Evolutionary conservation across 1,140 invertebrate genomes (phyloP).

Genomic region (Lordiphosa stackelbergi): DNA sequence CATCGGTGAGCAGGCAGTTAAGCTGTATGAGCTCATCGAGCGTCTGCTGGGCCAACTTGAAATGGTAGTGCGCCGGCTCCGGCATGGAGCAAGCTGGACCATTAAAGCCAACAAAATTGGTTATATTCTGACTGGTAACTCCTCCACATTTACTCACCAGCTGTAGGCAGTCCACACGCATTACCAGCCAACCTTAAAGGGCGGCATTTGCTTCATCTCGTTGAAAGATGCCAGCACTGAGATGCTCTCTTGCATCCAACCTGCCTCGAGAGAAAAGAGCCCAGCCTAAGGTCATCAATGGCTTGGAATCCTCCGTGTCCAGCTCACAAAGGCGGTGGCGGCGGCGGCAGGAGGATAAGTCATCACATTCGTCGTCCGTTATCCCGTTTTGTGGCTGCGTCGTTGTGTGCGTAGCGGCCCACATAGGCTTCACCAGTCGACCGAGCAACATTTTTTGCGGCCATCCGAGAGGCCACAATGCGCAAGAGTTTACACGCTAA

Average conservation of each 20-base stretch:
- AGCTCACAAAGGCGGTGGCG: neutral
- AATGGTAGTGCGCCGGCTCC: slow-evolving; percentile 88
- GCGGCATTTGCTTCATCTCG: slow-evolving; percentile 78
- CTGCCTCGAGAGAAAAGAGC: slow-evolving; percentile 91
- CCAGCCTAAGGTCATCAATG: slow-evolving; percentile 81
- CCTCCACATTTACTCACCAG: slow-evolving; percentile 79
- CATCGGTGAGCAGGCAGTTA: slow-evolving; percentile 20
- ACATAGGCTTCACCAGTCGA: slow-evolving; percentile 50
- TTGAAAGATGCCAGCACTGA: slow-evolving; percentile 82
- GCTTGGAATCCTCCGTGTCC: slow-evolving; percentile 29
- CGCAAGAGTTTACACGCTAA: slow-evolving; percentile 83
- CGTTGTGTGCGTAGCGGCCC: slow-evolving; percentile 8
- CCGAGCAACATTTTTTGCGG: slow-evolving; percentile 51
- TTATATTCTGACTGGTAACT: neutral
- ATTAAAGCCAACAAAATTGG: neutral
- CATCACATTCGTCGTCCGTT: neutral
- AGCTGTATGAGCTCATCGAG: slow-evolving; percentile 40
- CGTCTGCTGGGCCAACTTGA: slow-evolving; percentile 78
- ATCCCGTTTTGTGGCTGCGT: neutral
- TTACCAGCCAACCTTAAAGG: slow-evolving; percentile 77
- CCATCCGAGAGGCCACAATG: slow-evolving; percentile 81
- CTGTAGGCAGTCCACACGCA: slow-evolving; percentile 85
- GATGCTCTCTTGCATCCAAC: slow-evolving; percentile 87
- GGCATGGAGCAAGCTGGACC: slow-evolving; percentile 86
- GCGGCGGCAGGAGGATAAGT: neutral